These are phyloP conservation scores for Pandemis corylana DNA, from an alignment of 2,888 invertebrate genomes.

Conservation along the genomic window DNA sequence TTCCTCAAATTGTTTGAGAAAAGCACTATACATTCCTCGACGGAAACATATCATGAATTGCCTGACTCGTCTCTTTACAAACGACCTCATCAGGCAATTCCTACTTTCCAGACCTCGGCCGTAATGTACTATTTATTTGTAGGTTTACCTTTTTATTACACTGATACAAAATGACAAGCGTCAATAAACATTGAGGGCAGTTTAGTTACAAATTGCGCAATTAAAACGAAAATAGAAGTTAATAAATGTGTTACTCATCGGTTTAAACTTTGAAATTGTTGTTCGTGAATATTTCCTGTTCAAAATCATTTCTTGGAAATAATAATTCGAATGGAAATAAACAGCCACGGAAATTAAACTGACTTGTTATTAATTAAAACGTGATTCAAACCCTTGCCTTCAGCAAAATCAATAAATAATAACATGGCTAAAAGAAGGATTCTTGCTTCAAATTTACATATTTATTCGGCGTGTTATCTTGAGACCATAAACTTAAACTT, in stretches of 20 bases:
- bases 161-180: background rate
- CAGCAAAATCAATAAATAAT: background rate
- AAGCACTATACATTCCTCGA: no score
- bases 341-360: background rate
- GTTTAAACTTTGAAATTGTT: slow-evolving; percentile 36
- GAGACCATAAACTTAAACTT: slow-evolving; percentile 24
- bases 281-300: slow-evolving; percentile 50
- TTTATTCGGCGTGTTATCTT: slow-evolving; percentile 9
- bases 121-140: no score
- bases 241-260: slow-evolving; percentile 26
- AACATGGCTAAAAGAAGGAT: background rate
- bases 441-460: background rate
- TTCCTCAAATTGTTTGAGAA: no score
- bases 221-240: slow-evolving; percentile 20
- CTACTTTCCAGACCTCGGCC: no score
- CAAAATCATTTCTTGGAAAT: slow-evolving; percentile 43
- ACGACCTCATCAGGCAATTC: no score
- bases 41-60: no score
- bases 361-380: background rate
- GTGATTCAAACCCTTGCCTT: background rate
- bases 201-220: background rate
- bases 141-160: background rate
- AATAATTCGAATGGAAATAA: background rate
- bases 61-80: no score
- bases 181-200: background rate